Evolutionary conservation across 2,888 invertebrate species (phyloP).

Genomic region (Erebia aethiops): DNA sequence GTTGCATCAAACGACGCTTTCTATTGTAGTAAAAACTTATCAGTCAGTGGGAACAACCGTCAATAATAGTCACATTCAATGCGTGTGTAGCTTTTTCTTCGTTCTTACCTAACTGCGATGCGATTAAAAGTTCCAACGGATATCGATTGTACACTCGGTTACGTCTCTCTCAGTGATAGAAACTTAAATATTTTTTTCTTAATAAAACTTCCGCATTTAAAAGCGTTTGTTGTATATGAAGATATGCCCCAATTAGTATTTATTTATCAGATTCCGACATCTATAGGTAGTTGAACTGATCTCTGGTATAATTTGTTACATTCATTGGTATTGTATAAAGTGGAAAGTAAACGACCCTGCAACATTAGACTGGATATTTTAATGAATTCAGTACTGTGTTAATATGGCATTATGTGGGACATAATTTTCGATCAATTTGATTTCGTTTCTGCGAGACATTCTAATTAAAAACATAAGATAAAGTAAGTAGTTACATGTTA

Average conservation of each 20-base stretch:
- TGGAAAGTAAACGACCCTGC: constrained; percentile 40
- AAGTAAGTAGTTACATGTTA: neutral
- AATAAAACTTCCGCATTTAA: constrained; percentile 44
- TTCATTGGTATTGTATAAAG: constrained; percentile 21
- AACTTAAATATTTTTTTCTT: constrained; percentile 51
- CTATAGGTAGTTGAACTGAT: constrained; percentile 3
- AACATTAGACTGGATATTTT: constrained; percentile 1
- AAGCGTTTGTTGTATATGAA: constrained; percentile 14
- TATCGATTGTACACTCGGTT: constrained; percentile 69
- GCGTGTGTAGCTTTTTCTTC: constrained; percentile 62
- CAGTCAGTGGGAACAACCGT: constrained; percentile 61
- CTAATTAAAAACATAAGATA: neutral
- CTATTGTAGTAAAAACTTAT: constrained; percentile 56
- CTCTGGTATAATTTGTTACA: neutral
- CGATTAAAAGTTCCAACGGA: constrained; percentile 63
- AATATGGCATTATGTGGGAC: neutral
- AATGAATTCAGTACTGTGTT: neutral
- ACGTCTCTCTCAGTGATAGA: constrained; percentile 60
- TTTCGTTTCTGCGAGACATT: neutral
- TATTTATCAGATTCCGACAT: constrained; percentile 17
- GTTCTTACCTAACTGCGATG: constrained; percentile 70
- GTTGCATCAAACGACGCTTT: constrained; percentile 48
- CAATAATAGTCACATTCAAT: constrained; percentile 60
- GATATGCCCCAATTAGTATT: neutral
- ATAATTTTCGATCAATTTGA: neutral